phyloP scores from a whole-genome alignment of 2,797 vertebrate species.

The Pseudomugil gertrudae region DNA sequence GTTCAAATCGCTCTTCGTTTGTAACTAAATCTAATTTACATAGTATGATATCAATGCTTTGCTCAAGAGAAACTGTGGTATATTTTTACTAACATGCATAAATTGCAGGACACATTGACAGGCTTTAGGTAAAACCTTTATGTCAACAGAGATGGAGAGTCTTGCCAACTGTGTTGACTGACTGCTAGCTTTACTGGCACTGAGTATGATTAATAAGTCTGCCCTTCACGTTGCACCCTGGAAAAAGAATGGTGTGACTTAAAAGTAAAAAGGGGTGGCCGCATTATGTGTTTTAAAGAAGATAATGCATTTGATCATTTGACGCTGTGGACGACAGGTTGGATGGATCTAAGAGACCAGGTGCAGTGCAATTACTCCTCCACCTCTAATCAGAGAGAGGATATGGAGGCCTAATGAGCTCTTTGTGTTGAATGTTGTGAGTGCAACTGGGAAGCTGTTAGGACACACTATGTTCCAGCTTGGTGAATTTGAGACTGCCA shows the following conservation, averaged over 20 bases:
- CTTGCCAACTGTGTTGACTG: conserved; percentile 85
- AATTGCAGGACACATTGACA: conserved; percentile 84
- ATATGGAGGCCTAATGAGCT: conserved; percentile 82
- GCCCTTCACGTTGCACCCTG: conserved; percentile 84
- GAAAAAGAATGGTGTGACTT: conserved; percentile 79
- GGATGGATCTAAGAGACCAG: conserved; percentile 76
- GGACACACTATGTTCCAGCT: conserved; percentile 73
- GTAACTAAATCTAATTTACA: conserved; percentile 9
- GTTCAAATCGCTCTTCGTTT: conserved; percentile 6
- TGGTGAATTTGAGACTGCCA: conserved; percentile 71
- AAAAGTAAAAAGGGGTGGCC: conserved; percentile 82
- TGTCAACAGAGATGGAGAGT: conserved; percentile 88
- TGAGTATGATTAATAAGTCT: conserved; percentile 96
- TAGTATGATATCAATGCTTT: conserved; percentile 19
- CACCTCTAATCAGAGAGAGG: conserved; percentile 78
- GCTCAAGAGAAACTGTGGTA: conserved; percentile 44
- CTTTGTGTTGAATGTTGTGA: conserved; percentile 79
- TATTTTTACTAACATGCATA: conserved; percentile 81
- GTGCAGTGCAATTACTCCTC: conserved; percentile 79
- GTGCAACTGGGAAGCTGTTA: conserved; percentile 73
- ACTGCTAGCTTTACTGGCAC: conserved; percentile 91
- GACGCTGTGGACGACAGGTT: conserved; percentile 64
- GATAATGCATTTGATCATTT: conserved; percentile 70
- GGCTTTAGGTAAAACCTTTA: conserved; percentile 86
- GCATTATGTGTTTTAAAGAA: conserved; percentile 76